Evolutionary conservation across 2,797 vertebrate species (phyloP).

Genomic region (Gephyroberyx darwinii): DNA sequence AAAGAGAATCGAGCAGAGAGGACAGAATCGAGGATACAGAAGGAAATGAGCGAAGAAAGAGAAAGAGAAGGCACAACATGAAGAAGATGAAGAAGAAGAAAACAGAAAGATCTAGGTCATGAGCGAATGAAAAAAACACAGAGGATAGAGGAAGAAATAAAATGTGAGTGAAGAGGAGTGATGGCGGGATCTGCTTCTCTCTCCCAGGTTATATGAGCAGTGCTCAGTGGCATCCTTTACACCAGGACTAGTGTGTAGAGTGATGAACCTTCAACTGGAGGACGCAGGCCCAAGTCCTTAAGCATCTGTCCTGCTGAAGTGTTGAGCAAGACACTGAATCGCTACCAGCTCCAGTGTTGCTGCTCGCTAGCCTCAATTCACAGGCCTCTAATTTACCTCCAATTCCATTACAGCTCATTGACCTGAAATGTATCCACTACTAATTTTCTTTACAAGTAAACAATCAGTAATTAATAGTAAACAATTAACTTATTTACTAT

Average conservation of each 20-base stretch:
- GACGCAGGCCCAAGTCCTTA: no score
- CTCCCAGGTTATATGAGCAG: no score
- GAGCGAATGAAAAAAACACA: conserved; percentile 8
- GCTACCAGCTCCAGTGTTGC: neutral
- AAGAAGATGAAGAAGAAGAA: conserved; percentile 11
- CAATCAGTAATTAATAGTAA: neutral
- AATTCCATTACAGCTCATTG: neutral
- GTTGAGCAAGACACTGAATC: neutral
- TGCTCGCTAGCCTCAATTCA: neutral
- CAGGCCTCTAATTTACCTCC: no score
- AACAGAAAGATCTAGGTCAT: conserved; percentile 29
- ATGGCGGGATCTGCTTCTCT: neutral
- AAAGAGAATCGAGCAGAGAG: no score
- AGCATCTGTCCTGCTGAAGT: no score
- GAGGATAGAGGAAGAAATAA: conserved; percentile 13
- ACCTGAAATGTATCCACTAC: neutral
- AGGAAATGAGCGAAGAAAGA: neutral
- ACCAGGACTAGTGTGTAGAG: no score
- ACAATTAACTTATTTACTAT: neutral
- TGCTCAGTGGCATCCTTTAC: no score
- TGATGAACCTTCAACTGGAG: no score
- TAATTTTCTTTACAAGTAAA: conserved; percentile 9
- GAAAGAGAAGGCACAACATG: neutral
- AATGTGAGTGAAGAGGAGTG: conserved; percentile 6
- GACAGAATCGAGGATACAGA: neutral